Evolutionary conservation across 2,113 vertebrate genomes (phyloP).

Genomic region (Phocoena sinus): DNA sequence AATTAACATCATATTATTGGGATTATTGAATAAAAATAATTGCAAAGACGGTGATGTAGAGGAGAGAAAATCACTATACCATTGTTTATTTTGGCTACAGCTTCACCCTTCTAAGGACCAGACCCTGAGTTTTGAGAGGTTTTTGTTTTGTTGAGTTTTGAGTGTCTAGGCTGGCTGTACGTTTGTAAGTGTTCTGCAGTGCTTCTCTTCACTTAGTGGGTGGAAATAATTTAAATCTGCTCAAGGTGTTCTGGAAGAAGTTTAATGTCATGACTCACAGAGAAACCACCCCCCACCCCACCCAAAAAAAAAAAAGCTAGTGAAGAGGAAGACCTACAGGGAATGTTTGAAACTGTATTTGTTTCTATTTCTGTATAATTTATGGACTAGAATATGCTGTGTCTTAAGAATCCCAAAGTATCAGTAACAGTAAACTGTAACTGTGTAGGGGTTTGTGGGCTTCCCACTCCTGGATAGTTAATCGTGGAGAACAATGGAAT

Average conservation of each 20-base stretch:
- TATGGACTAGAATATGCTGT: neutral
- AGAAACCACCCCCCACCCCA: neutral
- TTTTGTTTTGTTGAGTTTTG: neutral
- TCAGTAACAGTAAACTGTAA: neutral
- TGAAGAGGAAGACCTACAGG: neutral
- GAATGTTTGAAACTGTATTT: neutral
- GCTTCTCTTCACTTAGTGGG: constrained; percentile 1
- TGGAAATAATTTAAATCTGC: neutral
- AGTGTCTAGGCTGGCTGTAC: neutral
- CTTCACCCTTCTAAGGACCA: neutral
- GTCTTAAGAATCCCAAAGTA: neutral
- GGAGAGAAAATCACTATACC: neutral
- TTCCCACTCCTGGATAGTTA: neutral
- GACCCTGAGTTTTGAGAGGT: neutral
- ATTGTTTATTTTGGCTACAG: neutral
- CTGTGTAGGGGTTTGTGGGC: neutral
- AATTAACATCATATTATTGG: constrained; percentile 27
- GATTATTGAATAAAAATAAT: constrained; percentile 28
- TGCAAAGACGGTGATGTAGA: neutral
- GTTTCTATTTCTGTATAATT: neutral
- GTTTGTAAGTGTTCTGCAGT: neutral
- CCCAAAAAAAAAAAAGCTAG: neutral
- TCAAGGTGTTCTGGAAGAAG: neutral
- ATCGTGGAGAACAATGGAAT: neutral
- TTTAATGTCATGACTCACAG: neutral